Evolutionary conservation across 2,888 invertebrate species (phyloP).

Genomic region (Lottia gigantea): DNA sequence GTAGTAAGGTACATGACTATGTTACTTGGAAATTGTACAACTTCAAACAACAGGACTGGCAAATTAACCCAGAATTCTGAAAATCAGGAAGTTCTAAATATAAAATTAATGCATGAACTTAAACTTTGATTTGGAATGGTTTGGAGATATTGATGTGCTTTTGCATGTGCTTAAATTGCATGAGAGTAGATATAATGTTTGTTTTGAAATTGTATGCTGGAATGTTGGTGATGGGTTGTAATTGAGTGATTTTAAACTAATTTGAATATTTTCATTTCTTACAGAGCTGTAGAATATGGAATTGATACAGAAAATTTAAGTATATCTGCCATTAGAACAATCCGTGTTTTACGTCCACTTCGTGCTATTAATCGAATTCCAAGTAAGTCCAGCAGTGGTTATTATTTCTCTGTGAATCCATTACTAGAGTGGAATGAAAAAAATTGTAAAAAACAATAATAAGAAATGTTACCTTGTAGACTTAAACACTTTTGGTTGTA

Average conservation of each 20-base stretch:
- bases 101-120: not conserved
- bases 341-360: conserved; percentile 94
- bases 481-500: too few relatives aligned
- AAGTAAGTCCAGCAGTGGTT: conserved; percentile 78
- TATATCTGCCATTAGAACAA: conserved; percentile 96
- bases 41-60: too few relatives aligned
- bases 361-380: conserved; percentile 99
- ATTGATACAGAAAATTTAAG: conserved; percentile 97
- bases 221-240: conserved; percentile 7
- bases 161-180: conserved; percentile 27
- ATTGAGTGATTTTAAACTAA: conserved; percentile 7
- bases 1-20: too few relatives aligned
- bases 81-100: too few relatives aligned
- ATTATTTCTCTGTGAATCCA: not conserved
- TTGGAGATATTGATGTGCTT: conserved; percentile 13
- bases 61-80: too few relatives aligned
- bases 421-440: too few relatives aligned
- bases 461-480: too few relatives aligned
- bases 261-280: conserved; percentile 32
- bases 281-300: conserved; percentile 69
- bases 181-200: not conserved
- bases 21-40: too few relatives aligned
- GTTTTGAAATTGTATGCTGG: not conserved
- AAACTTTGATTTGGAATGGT: not conserved
- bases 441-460: too few relatives aligned